Evolutionary conservation across 2,113 vertebrate species (phyloP).

Genomic region (Caloenas nicobarica): DNA sequence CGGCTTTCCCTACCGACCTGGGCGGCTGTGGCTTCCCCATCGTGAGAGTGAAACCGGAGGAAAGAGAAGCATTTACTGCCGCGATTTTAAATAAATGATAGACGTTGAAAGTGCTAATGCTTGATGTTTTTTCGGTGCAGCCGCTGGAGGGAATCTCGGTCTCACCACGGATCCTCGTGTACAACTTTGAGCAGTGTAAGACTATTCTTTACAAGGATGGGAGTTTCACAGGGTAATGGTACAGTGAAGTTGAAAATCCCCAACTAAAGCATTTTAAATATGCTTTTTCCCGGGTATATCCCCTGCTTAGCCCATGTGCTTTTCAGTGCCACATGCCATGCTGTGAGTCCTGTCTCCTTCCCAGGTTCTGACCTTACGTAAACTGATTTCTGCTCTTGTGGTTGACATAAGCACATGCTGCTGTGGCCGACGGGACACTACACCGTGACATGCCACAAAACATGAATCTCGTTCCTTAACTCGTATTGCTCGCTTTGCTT

Average conservation of each 20-base stretch:
- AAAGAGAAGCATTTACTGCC: background rate
- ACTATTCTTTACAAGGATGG: background rate
- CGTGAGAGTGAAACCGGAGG: fast-evolving
- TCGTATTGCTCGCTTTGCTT: background rate
- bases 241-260: background rate
- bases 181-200: background rate
- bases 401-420: background rate
- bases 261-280: background rate
- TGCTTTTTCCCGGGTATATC: background rate
- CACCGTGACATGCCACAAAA: background rate
- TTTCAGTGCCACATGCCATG: fast-evolving
- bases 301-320: background rate
- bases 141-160: background rate
- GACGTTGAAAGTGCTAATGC: background rate
- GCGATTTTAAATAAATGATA: background rate
- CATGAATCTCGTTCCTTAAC: fast-evolving
- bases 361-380: background rate
- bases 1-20: fast-evolving
- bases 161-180: fast-evolving
- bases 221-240: background rate
- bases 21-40: background rate
- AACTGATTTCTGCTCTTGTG: fast-evolving
- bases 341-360: background rate
- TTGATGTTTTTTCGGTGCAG: background rate
- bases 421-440: fast-evolving